Percentiles rank a stretch among this genome's conserved stretches.
Evolutionary conservation across 2,797 vertebrate species (phyloP).

Genomic region (Periparus ater): DNA sequence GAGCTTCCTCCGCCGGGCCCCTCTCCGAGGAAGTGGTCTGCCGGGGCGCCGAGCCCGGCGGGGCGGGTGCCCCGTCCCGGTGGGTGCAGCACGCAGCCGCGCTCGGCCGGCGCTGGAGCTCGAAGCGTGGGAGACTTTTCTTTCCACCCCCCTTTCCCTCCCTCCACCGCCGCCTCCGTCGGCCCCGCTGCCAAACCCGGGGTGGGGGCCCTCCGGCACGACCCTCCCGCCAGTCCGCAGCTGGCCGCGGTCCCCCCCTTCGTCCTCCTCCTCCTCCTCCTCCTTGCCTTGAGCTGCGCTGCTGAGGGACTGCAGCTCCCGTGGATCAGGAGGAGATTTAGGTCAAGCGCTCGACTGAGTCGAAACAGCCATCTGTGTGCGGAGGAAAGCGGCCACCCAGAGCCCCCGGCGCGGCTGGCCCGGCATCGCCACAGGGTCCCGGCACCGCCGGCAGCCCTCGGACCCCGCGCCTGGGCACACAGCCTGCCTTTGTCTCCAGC

Average conservation of each 20-base stretch:
- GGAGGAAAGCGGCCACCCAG: constrained; percentile 53
- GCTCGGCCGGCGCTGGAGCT: not conserved
- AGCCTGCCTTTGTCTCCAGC: constrained; percentile 11
- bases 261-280: constrained; percentile 30
- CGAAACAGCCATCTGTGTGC: constrained; percentile 66
- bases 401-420: constrained; percentile 6
- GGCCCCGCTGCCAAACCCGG: not conserved
- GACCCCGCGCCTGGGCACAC: not conserved
- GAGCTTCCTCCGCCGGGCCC: constrained; percentile 57
- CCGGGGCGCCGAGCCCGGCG: constrained; percentile 44
- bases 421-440: not conserved
- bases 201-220: not conserved
- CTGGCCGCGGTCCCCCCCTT: not conserved
- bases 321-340: constrained; percentile 67
- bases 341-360: constrained; percentile 61
- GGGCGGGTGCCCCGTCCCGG: constrained; percentile 48
- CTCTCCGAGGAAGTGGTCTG: constrained; percentile 55
- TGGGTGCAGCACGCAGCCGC: constrained; percentile 29
- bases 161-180: not conserved
- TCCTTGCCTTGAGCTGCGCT: constrained; percentile 64
- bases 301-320: constrained; percentile 64
- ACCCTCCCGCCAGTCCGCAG: constrained; percentile 7
- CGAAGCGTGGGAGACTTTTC: constrained; percentile 38
- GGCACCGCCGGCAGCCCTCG: not conserved
- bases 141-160: not conserved